Evolutionary conservation across 2,797 vertebrate genomes (phyloP).

Genomic region (Anas flavirostris): DNA sequence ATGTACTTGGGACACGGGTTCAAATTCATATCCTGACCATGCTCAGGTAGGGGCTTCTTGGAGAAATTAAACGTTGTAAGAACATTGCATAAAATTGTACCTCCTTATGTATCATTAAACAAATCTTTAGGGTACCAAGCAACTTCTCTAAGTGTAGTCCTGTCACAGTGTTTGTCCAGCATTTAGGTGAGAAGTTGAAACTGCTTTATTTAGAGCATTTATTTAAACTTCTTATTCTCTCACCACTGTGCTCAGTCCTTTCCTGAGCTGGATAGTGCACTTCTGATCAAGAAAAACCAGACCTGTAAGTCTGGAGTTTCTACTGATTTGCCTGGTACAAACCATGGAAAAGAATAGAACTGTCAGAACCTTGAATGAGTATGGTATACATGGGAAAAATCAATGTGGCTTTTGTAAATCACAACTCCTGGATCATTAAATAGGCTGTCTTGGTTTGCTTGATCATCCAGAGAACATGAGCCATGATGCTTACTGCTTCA

Average conservation of each 20-base stretch:
- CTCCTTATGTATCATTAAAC: not conserved
- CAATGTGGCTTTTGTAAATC: accelerated
- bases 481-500: not conserved
- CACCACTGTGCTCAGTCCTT: not conserved
- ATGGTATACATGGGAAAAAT: not conserved
- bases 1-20: not conserved
- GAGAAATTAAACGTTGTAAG: not conserved
- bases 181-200: not conserved
- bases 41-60: not conserved
- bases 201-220: not conserved
- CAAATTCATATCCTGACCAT: not conserved
- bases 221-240: not conserved
- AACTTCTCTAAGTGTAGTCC: not conserved
- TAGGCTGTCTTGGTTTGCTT: not conserved
- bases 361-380: not conserved
- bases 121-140: not conserved
- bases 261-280: not conserved
- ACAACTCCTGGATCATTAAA: accelerated
- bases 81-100: not conserved
- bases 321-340: not conserved
- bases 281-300: not conserved
- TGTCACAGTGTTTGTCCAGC: not conserved
- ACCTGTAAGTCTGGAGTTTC: not conserved
- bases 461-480: not conserved
- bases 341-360: not conserved